A percentile compares a stretch with the other conserved stretches of the same genome.
Conservation (phyloP, 2,888 invertebrate species). For the Linnaemya vulpina region DNA sequence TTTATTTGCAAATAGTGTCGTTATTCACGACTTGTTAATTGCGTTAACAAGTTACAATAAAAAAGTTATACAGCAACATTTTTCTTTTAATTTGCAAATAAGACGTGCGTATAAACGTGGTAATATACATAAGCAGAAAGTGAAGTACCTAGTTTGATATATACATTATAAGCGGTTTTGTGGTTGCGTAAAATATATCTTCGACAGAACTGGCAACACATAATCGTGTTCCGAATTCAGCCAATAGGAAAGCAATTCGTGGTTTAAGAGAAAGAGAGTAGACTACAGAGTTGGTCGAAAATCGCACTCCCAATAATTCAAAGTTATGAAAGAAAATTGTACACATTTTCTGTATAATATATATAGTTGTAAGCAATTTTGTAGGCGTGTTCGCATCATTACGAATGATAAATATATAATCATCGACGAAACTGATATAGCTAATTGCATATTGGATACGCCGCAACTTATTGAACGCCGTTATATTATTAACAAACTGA, state of each 20-base stretch:
- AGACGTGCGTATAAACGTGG: no score
- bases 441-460: background rate
- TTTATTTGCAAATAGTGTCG: no score
- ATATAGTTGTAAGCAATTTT: background rate
- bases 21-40: no score
- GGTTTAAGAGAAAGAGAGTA: constrained; percentile 45
- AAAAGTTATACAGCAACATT: no score
- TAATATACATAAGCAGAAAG: no score
- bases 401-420: background rate
- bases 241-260: constrained; percentile 67
- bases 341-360: background rate
- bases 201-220: constrained; percentile 18
- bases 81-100: no score
- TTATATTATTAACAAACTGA: background rate
- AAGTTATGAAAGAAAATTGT: constrained; percentile 3
- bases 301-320: background rate
- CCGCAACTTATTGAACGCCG: background rate
- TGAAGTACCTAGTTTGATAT: no score
- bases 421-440: background rate
- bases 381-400: no score
- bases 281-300: constrained; percentile 30
- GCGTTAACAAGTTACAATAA: no score
- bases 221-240: background rate
- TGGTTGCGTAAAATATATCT: no score
- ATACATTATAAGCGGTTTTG: no score